phyloP scores from a whole-genome alignment of 2,888 invertebrate species.

The Metallyticus violacea region DNA sequence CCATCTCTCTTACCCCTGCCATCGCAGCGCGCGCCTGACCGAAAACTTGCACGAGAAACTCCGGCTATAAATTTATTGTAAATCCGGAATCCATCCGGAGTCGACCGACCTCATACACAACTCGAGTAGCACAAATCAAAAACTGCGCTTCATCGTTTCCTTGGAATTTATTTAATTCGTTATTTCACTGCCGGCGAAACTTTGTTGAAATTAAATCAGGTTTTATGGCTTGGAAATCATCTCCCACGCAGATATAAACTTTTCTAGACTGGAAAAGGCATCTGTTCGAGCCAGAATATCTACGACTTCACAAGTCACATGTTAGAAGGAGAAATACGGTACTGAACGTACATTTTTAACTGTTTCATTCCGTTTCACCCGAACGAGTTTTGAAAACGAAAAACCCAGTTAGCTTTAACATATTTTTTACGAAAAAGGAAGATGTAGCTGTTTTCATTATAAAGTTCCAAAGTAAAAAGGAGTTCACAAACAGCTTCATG shows the following conservation, averaged over 20 bases:
- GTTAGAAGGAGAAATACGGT: background rate
- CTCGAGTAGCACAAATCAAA: background rate
- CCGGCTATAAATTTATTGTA: constrained; percentile 21
- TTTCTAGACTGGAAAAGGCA: background rate
- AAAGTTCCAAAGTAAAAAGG: background rate
- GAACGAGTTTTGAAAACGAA: background rate
- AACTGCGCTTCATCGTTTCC: background rate
- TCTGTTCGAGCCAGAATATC: background rate
- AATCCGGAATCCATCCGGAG: constrained; percentile 26
- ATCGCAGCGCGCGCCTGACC: constrained; percentile 9
- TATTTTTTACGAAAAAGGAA: background rate
- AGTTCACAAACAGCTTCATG: too few relatives aligned
- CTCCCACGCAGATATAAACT: background rate
- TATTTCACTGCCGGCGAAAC: background rate
- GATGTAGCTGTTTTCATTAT: background rate
- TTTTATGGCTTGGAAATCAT: background rate
- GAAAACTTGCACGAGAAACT: constrained; percentile 4
- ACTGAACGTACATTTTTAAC: background rate
- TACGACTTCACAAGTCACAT: background rate
- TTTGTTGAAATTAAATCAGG: background rate
- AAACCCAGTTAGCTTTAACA: background rate
- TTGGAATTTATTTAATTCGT: background rate
- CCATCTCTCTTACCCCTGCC: constrained; percentile 2
- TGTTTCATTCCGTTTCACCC: background rate
- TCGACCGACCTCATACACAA: background rate